Base-by-base conservation (phyloP, 1,140 invertebrate species). In the Portunus trituberculatus region DNA sequence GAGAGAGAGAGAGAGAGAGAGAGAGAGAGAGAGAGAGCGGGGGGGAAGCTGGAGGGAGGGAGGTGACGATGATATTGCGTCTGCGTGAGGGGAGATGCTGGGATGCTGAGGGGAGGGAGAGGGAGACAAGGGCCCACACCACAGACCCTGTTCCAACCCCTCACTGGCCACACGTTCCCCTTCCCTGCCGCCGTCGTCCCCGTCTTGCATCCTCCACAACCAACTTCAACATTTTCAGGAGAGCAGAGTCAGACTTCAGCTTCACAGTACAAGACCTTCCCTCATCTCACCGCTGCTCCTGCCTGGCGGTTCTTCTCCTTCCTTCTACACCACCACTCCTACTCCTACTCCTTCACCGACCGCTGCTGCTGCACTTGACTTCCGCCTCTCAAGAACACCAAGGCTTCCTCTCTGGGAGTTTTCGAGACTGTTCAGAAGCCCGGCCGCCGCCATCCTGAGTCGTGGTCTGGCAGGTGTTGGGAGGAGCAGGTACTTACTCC, bases 71-170 rank as follows among this genome's bases (percentile, higher is more conserved):
- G 39, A 82, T 31, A 29, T 67, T 93, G 92, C 92, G 92, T 93
- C 92, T 93, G 92, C 92, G 92, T 86, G 92, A 93, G 92, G 92
- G 92, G 76, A 84, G 92, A 93, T 93, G 92, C 92, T 93, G 76
- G 92, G 92, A 93, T 93, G 92, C 92, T 93, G 76, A 93, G 92
- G 92, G 92, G 92, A 93, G 92, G 92, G 92, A 93, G 92, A 93
- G 92, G 92, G 92, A 93, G 92, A 82, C 39, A 93, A 82, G 92
- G 92, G 82, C 20, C 92, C 92, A 76, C 92, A 93, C 67, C 82
- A 93, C 92, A 93, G 92, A 93, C 92, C 92, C 82, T 76, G 92
- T 93, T 93, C 76, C 76, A 86, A 93, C 32, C 92, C 92, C 92
- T 93, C 82, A 31, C 67, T 86, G 82, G 92, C 76, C 46, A 82